Base-by-base conservation (phyloP, 2,113 vertebrate genomes). In the Cariama cristata region DNA sequence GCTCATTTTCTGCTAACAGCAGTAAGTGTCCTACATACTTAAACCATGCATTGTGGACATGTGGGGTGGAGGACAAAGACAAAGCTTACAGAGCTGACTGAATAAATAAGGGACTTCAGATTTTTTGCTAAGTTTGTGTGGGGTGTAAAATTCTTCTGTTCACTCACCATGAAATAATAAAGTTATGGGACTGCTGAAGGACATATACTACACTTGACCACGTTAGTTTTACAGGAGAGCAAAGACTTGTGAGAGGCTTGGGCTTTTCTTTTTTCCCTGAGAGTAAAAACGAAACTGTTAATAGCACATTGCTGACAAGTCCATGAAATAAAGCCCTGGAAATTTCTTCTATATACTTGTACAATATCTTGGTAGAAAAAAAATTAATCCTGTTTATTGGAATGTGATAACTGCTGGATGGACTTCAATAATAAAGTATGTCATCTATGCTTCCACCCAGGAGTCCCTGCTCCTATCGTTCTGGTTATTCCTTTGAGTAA, bases 401-500 rank as follows among this genome's bases (percentile, higher is more conserved):
- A 47, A 40, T 89, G n/a, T 72, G 75, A 33, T 50, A 97, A 83
- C 60, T 81, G 8, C 52, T 67, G 67, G 71, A 77, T 66, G 56
- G 68, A 95, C 68, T 40, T 96, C 69, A 86, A 3, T 44, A 89
- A 84, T 86, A 77, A 93, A 95, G 30, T 16, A 45, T 20, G 64
- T 89, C 27, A 40, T 45, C 60, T 79, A 15, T 93, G 33, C 24
- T 81, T 86, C 23, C 14, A 73, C 21, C 14, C 52, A 68, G 62
- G 44, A 63, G 50, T 50, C 42, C 40, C 21, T 75, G 84, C 24
- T 91, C 35, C 44, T 91, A 71, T 82, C 11, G 33, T 30, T 66
- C 23, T 76, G 32, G 35, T 94, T 88, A 93, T 77, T 71, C 81
- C 77, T 86, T 91, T 20, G 56, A 60, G 21, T 91, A 97, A 96